Evolutionary conservation across 2,888 invertebrate species (phyloP).

Genomic region (Eutolmus rufibarbis): DNA sequence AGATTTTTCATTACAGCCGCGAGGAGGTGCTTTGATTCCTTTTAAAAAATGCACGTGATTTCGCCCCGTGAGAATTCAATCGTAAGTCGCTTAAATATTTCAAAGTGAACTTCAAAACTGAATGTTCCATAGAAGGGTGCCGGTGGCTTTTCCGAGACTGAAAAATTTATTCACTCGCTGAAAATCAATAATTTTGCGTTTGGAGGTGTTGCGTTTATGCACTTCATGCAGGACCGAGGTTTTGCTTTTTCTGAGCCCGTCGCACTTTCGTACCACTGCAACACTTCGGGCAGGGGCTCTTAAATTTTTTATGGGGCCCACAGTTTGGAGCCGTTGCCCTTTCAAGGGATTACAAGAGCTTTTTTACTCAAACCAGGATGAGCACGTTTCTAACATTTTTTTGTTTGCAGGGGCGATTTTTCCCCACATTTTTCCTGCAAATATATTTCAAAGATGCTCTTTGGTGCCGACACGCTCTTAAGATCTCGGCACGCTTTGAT

Average conservation of each 20-base stretch:
- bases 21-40: background rate
- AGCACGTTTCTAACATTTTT: background rate
- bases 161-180: background rate
- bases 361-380: constrained; percentile 7
- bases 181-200: constrained; percentile 5
- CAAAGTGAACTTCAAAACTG: background rate
- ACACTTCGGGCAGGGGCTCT: background rate
- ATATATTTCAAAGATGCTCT: background rate
- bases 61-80: background rate
- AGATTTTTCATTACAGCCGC: background rate
- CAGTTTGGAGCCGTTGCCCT: constrained; percentile 7
- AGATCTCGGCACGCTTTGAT: background rate
- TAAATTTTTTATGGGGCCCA: constrained; percentile 2
- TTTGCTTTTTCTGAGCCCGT: background rate
- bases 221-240: background rate
- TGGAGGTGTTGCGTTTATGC: background rate
- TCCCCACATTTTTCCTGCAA: background rate
- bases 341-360: background rate
- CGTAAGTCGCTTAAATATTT: constrained; percentile 9
- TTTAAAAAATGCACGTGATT: background rate
- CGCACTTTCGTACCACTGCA: background rate
- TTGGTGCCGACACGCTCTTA: background rate
- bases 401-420: background rate
- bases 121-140: background rate
- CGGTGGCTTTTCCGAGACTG: background rate